A percentile compares a stretch with the other conserved stretches of the same genome.
Conservation (phyloP, 2,113 vertebrate genomes). For the Tachysurus vachellii region DNA sequence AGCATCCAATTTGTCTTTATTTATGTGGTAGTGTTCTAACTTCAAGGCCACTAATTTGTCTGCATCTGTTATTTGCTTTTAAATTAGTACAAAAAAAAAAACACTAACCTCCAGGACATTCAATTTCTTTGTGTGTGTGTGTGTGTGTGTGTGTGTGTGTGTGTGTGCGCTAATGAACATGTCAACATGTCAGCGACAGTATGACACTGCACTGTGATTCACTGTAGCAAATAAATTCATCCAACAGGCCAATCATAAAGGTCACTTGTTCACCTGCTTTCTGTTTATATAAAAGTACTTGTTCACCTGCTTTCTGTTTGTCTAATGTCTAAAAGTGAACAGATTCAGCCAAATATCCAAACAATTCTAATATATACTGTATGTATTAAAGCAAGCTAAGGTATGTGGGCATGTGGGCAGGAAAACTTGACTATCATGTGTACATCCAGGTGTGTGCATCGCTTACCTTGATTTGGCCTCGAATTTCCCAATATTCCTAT, state of each 20-base stretch:
- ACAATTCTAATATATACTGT: background rate
- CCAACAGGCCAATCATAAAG: conserved; percentile 31
- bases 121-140: background rate
- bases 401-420: background rate
- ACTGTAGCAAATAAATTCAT: background rate
- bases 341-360: background rate
- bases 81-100: background rate
- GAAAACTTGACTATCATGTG: no score
- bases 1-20: background rate
- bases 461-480: no score
- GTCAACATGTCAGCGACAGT: no score
- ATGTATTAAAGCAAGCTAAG: background rate
- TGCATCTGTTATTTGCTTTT: background rate
- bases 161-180: conserved; percentile 14
- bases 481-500: no score
- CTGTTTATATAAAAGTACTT: background rate
- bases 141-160: background rate
- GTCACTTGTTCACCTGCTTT: conserved; percentile 32
- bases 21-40: background rate
- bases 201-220: conserved; percentile 13
- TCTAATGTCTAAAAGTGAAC: background rate
- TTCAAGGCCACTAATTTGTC: background rate
- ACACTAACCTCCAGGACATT: background rate
- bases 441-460: no score
- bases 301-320: conserved; percentile 46